Evolutionary conservation across 2,113 vertebrate genomes (phyloP), one percentile per base, ranked within the genome.

Genomic region (Macquaria australasica): DNA sequence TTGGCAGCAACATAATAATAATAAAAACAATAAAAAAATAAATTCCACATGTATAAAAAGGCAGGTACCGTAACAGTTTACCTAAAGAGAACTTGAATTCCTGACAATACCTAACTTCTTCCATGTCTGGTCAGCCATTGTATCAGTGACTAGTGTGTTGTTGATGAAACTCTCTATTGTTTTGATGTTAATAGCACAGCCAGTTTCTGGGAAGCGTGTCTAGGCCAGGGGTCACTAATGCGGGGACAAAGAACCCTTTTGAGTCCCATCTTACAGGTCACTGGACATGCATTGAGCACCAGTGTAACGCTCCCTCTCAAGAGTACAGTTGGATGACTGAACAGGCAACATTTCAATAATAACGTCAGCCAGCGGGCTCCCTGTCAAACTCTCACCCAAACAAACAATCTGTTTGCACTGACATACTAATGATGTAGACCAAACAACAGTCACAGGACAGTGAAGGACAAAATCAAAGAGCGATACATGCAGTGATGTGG

Each of bases 191-290:
- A 91, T 81, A 88, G 74, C 84, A 87, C 90, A 87, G 85, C 82
- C 72, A 51, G 84, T 88, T 89, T 88, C 90, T 86, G 87, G 83
- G 87, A 88, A 93, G 92, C 83, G 80, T 91, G 93, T 93, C 90
- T 92, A 25, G 87, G 84, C 83, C 81, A 37, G 25, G 85, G 89
- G 85, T 92, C 84, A 86, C 85, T 84, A 90, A 89, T 83, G 87
- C 81, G 3, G 79, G 48, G 60, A 91, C 90, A 92, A 91, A 82
- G 89, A 79, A 71, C 63, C 70, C 88, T 87, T 93, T 86, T 87
- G 71, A 90, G 81, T 72, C 78, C 74, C 79, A 69, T 92, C 92
- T 92, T 91, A 91, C 92, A 91, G 93, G 91, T 94, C 93, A 95
- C 70, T 90, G 87, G 84, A 70, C 75, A 87, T 74, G 66, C 39